Conservation (phyloP, 2,888 invertebrate genomes). For the Clitarchus hookeri region DNA sequence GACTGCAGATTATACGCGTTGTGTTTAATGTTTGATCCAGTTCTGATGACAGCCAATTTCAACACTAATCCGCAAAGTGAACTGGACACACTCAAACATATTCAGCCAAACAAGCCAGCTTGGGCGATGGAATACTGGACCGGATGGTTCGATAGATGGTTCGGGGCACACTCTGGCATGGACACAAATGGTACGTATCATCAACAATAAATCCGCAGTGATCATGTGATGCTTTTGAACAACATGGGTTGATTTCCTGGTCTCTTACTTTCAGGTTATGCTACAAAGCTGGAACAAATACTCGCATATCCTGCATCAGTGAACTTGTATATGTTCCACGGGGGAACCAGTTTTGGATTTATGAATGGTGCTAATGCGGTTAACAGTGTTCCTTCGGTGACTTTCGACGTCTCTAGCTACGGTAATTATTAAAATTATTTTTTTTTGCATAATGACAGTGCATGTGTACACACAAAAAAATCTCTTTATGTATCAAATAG, state of each 20-base stretch:
- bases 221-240: too few species aligned
- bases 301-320: constrained; percentile 46
- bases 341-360: constrained; percentile 53
- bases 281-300: constrained; percentile 43
- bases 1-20: too few species aligned
- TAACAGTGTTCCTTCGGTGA: constrained; percentile 38
- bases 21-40: too few species aligned
- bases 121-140: constrained; percentile 66
- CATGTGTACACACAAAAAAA: too few species aligned
- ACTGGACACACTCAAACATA: constrained; percentile 53
- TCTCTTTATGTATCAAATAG: too few species aligned
- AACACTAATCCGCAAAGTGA: constrained; percentile 54
- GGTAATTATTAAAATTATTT: constrained; percentile 48
- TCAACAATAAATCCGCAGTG: too few species aligned
- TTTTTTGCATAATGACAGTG: too few species aligned
- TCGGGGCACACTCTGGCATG: too few species aligned
- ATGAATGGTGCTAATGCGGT: constrained; percentile 40
- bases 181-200: too few species aligned
- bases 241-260: neutral
- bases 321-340: constrained; percentile 54
- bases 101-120: constrained; percentile 58
- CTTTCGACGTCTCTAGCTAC: constrained; percentile 55
- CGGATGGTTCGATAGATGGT: constrained; percentile 67
- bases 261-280: constrained; percentile 41
- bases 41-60: constrained; percentile 62